Evolutionary conservation across 2,888 invertebrate genomes (phyloP).

Genomic region (Yponomeuta cagnagella): DNA sequence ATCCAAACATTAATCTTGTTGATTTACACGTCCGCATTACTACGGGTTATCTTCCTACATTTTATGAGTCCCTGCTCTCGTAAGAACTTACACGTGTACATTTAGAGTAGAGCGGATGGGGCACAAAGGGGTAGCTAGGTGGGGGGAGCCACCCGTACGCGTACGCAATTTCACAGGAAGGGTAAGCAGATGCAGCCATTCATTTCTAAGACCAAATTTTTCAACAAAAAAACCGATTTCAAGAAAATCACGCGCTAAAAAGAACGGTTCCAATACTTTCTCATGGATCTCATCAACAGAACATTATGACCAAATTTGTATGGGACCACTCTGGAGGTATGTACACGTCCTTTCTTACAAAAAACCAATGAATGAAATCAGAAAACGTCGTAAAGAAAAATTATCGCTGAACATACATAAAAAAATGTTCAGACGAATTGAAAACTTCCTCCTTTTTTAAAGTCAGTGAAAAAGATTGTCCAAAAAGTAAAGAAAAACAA

Average conservation of each 20-base stretch:
- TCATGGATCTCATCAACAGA: not conserved
- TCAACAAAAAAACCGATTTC: not conserved
- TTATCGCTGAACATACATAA: too few species aligned
- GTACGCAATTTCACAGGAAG: not conserved
- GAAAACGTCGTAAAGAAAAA: too few species aligned
- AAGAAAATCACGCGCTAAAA: not conserved
- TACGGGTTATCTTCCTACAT: constrained; percentile 2
- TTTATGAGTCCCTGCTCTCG: not conserved
- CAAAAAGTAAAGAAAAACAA: too few species aligned
- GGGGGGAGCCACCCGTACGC: not conserved
- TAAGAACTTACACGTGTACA: not conserved
- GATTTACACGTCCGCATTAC: constrained; percentile 1
- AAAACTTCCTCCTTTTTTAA: too few species aligned
- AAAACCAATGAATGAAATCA: too few species aligned
- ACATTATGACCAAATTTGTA: not conserved
- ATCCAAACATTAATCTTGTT: constrained; percentile 6
- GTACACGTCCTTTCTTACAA: too few species aligned
- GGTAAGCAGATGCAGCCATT: not conserved
- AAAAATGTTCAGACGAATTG: too few species aligned
- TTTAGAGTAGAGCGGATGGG: not conserved
- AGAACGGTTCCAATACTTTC: not conserved
- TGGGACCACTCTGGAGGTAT: too few species aligned
- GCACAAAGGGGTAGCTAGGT: not conserved
- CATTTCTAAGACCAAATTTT: not conserved
- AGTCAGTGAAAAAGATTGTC: too few species aligned